These are phyloP conservation scores for Telmatherina bonti DNA, from an alignment of 2,797 vertebrate genomes.

Conservation along the genomic window DNA sequence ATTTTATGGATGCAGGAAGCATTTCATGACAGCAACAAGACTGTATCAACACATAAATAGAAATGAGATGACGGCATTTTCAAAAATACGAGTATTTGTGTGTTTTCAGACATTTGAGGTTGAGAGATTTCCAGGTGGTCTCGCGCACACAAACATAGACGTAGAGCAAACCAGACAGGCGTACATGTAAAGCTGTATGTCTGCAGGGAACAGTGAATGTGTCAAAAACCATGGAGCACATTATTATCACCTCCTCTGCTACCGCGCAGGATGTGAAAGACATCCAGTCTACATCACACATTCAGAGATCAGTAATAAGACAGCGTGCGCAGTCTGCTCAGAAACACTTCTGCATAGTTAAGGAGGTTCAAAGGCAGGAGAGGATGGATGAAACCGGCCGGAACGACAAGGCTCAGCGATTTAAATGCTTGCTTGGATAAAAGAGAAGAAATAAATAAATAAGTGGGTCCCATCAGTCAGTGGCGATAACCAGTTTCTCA, in stretches of 20 bases:
- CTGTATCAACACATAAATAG: neutral
- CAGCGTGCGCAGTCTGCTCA: conserved; percentile 21
- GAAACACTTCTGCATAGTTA: conserved; percentile 37
- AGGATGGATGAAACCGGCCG: conserved; percentile 52
- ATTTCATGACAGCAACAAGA: neutral
- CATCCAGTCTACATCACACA: conserved; percentile 6
- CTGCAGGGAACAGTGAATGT: conserved; percentile 43
- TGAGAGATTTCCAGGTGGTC: conserved; percentile 8
- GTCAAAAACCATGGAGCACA: conserved; percentile 43
- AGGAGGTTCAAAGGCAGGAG: conserved; percentile 42
- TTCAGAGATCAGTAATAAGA: conserved; percentile 25
- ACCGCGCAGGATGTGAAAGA: conserved; percentile 25
- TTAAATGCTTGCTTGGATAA: conserved; percentile 51
- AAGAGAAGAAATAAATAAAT: conserved; percentile 44
- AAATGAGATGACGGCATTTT: conserved; percentile 15
- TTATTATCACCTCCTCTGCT: conserved; percentile 57
- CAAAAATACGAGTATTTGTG: neutral
- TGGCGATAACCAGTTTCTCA: conserved; percentile 32
- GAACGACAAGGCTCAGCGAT: conserved; percentile 56
- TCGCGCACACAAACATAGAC: neutral
- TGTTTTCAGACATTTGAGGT: neutral
- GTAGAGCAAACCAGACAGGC: conserved; percentile 22
- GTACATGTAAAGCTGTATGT: conserved; percentile 24
- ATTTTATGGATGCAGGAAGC: conserved; percentile 4
- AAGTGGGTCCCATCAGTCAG: conserved; percentile 53